Conservation (phyloP, 2,113 vertebrate genomes). For the Boulengeromyrus knoepffleri region DNA sequence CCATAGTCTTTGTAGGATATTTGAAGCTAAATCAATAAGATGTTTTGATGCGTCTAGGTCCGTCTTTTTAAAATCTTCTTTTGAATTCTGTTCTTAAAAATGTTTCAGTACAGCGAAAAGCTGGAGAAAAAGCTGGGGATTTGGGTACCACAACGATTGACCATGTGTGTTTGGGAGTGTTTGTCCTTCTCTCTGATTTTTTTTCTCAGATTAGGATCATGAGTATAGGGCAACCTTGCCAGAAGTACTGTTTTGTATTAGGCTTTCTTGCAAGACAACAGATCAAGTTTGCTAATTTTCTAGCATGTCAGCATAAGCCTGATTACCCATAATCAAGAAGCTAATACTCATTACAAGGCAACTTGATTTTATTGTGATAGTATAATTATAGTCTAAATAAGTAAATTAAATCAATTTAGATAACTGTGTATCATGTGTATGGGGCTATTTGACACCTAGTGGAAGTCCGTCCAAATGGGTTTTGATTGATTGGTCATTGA, state of each 20-base stretch:
- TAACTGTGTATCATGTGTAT: neutral
- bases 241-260: neutral
- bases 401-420: neutral
- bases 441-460: neutral
- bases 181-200: neutral
- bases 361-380: neutral
- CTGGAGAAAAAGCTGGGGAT: neutral
- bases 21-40: neutral
- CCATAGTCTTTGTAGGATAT: constrained; percentile 25
- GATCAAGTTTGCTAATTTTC: neutral
- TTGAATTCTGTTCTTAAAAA: neutral
- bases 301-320: neutral
- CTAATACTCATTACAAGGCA: neutral
- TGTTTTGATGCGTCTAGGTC: neutral
- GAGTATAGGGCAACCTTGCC: neutral
- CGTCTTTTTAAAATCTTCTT: neutral
- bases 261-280: neutral
- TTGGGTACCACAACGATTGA: neutral
- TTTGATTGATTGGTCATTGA: neutral
- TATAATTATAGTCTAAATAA: neutral
- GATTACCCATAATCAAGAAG: neutral
- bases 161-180: neutral
- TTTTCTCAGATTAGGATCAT: neutral
- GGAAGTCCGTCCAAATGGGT: neutral
- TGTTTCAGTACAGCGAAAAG: neutral